Percentiles rank a stretch among this genome's conserved stretches.
These are phyloP conservation scores for Perizoma affinitatum DNA, from an alignment of 2,888 invertebrate species.

Conservation along the genomic window DNA sequence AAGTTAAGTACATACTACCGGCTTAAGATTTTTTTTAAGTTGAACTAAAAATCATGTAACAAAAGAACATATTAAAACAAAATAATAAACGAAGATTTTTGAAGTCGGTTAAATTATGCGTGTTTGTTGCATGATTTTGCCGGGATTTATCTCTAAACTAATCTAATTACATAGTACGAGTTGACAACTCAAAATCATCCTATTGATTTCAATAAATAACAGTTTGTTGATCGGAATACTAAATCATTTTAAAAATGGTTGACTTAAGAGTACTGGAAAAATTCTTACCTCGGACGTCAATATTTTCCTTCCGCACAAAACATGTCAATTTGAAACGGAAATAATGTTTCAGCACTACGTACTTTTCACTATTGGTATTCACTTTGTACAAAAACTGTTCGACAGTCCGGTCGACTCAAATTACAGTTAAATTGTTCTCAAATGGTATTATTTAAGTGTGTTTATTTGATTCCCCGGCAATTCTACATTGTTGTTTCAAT, in stretches of 20 bases:
- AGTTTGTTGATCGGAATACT: too few species aligned
- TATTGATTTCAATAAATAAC: too few species aligned
- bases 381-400: slow-evolving; percentile 20
- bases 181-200: too few species aligned
- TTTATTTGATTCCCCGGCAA: slow-evolving; percentile 44
- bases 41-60: too few species aligned
- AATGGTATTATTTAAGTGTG: slow-evolving; percentile 31
- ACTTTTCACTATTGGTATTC: slow-evolving; percentile 10
- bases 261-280: slow-evolving; percentile 6
- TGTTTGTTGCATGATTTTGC: too few species aligned
- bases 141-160: too few species aligned
- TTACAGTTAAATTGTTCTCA: slow-evolving; percentile 15
- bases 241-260: background rate
- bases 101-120: too few species aligned
- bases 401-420: slow-evolving; percentile 7
- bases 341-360: slow-evolving; percentile 17
- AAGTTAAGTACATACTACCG: too few species aligned
- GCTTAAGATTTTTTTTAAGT: too few species aligned
- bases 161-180: too few species aligned
- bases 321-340: slow-evolving; percentile 23
- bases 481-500: slow-evolving; percentile 42
- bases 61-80: too few species aligned
- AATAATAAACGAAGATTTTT: too few species aligned
- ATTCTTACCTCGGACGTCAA: slow-evolving; percentile 26
- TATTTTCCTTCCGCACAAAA: slow-evolving; percentile 25